phyloP scores from a whole-genome alignment of 2,113 vertebrate genomes.

The Zapus hudsonius region DNA sequence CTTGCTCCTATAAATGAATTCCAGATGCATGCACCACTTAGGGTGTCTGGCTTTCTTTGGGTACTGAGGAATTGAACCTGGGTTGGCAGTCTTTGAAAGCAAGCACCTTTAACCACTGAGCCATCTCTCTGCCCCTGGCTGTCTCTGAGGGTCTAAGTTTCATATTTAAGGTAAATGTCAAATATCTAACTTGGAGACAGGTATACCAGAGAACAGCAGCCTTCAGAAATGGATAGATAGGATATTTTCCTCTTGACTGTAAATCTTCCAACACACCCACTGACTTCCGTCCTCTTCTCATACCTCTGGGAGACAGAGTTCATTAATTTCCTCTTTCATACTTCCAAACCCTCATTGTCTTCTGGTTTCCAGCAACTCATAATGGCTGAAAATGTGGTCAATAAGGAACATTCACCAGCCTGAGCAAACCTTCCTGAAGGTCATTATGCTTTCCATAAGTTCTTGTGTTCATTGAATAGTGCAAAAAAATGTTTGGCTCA shows the following conservation, averaged over 20 bases:
- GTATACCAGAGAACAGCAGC: not conserved
- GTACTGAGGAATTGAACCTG: too few relatives aligned
- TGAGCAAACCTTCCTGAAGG: not conserved
- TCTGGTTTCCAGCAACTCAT: not conserved
- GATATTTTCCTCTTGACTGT: not conserved
- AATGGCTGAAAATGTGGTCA: not conserved
- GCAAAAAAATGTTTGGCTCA: not conserved
- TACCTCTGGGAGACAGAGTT: not conserved
- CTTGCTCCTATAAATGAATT: too few relatives aligned
- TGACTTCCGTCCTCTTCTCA: too few relatives aligned
- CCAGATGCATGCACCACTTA: too few relatives aligned
- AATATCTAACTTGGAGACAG: not conserved
- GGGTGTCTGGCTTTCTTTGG: too few relatives aligned
- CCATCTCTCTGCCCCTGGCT: not conserved
- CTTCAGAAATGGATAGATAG: not conserved
- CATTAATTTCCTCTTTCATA: not conserved
- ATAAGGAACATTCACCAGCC: not conserved
- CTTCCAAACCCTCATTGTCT: not conserved
- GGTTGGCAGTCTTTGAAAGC: too few relatives aligned
- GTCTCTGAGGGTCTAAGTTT: not conserved
- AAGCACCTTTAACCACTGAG: too few relatives aligned
- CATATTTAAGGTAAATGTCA: not conserved
- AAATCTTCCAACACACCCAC: too few relatives aligned
- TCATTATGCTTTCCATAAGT: not conserved
- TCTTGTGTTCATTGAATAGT: not conserved